Evolutionary conservation across 2,888 invertebrate species (phyloP), one percentile per base, ranked within the genome.

Genomic region (Leptopilina syphax): DNA sequence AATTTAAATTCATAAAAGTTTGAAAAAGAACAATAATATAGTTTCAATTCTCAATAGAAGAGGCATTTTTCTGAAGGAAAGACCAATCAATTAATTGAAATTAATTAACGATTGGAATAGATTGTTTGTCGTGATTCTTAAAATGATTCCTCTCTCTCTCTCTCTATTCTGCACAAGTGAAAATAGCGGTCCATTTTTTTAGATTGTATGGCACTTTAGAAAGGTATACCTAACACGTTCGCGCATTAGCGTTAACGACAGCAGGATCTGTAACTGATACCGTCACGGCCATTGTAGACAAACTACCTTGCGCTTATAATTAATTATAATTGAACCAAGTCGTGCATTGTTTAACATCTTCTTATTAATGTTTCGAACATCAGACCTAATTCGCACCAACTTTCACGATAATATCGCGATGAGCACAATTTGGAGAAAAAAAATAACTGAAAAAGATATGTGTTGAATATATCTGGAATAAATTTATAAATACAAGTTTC

Each of bases 381-480:
- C 41, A 73, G 73, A 57, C 73, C 73, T 73, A 73, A 73, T 73
- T 73, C 73, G 34, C 73, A 73, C 73, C 54, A 73, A 73, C 73
- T 73, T 73, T 73, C 73, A 73, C 73, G 73, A 57, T 73, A 73
- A 73, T 73, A 73, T 73, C 73, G 5, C 57, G 27, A 57, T 10
- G 73, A 44, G 44, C 44, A 44, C n/a, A 41, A 73, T 73, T 73
- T 57, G 54, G 34, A 44, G 50, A 34, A 73, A 68, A 73, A 73
- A 47, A 41, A 47, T 7, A 47, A 47, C 18, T 18, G 18, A 18
- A 18, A 18, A 18, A 18, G 18, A 18, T 18, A 18, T 18, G 18
- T 18, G 18, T 18, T 18, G 9, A 47, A 47, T 50, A 50, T 50
- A 24, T 68, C 12, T 9, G 18, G 12, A 68, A 3, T 50, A 24